Percentiles rank a stretch among this genome's conserved stretches.
Evolutionary conservation across 2,888 invertebrate species (phyloP).

Genomic region (Metalampra italica): DNA sequence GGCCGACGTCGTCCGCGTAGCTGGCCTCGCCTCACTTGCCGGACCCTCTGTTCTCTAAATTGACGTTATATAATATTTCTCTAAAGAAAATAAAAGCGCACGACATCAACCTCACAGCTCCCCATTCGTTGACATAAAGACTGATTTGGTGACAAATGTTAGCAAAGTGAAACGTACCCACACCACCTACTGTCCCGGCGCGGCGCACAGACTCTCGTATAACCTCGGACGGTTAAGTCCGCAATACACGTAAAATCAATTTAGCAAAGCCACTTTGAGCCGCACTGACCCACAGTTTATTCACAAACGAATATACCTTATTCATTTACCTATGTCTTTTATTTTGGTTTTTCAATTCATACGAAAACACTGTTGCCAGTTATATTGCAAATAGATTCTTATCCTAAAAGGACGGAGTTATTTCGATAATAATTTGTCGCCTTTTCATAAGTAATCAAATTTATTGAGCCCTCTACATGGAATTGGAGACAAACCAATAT

Average conservation of each 20-base stretch:
- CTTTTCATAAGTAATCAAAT: conserved; percentile 6
- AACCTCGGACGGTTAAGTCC: conserved; percentile 49
- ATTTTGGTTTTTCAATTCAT: not conserved
- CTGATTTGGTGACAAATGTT: conserved; percentile 11
- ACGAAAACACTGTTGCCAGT: not conserved
- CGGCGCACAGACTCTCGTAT: conserved; percentile 38
- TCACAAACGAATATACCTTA: conserved; percentile 33
- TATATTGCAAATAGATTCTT: no score
- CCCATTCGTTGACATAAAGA: not conserved
- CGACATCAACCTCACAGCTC: no score
- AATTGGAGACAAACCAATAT: conserved; percentile 1
- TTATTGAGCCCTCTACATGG: conserved; percentile 3
- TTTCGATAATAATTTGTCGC: conserved; percentile 5
- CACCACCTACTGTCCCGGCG: conserved; percentile 45
- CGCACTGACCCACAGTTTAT: conserved; percentile 57
- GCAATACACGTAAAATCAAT: conserved; percentile 76
- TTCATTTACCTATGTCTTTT: not conserved
- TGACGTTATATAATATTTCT: conserved; percentile 23
- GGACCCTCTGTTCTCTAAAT: conserved; percentile 33
- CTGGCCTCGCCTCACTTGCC: conserved; percentile 18
- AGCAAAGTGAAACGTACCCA: no score
- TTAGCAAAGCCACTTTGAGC: conserved; percentile 69
- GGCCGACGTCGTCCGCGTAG: conserved; percentile 35
- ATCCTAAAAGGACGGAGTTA: not conserved
- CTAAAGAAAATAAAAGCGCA: not conserved